Evolutionary conservation across 2,113 vertebrate genomes (phyloP), one percentile per base, ranked within the genome.

Genomic region (Galemys pyrenaicus): DNA sequence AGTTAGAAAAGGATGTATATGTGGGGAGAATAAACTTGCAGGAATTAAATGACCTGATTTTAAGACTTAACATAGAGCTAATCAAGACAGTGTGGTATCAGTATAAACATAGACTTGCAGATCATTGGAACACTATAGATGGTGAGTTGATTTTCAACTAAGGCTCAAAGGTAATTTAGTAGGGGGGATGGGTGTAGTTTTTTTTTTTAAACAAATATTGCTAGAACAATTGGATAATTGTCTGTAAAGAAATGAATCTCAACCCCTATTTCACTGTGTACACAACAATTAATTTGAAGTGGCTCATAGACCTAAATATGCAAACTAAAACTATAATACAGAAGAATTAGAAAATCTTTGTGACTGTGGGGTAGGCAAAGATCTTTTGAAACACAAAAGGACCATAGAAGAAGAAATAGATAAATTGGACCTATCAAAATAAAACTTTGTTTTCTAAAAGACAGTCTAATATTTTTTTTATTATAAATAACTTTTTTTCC

Each of bases 321-420:
- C 28, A 92, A 39, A 78, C 64, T 83, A 56, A 94, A 91, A 73
- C 28, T 41, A 17, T 79, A 79, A 84, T 9, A 30, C 8, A 88
- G 78, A 62, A 80, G 46, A 67, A 71, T 78, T 83, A 85, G 56
- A 92, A 84, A 32, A 84, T 80, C 30, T 84, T 49, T 84, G 71
- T 30, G 24, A 49, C 19, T 39, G 84, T 79, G 35, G 26, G 30
- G 35, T 79, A 67, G 37, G 65, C 19, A 79, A 20, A 79, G 56
- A 26, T 64, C 81, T 75, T 91, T 89, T 86, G 82, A 35, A 35
- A 62, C 12, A 15, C 28, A 60, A 49, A 75, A 62, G 87, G 3
- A n/a, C n/a, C 15, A n/a, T 62, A 28, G 70, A 80, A 84, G 64
- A 44, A 88, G 56, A 95, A 71, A 65, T 24, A 60, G 65, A 65